phyloP scores from a whole-genome alignment of 2,888 invertebrate species.

The Epinotia brunnichana region DNA sequence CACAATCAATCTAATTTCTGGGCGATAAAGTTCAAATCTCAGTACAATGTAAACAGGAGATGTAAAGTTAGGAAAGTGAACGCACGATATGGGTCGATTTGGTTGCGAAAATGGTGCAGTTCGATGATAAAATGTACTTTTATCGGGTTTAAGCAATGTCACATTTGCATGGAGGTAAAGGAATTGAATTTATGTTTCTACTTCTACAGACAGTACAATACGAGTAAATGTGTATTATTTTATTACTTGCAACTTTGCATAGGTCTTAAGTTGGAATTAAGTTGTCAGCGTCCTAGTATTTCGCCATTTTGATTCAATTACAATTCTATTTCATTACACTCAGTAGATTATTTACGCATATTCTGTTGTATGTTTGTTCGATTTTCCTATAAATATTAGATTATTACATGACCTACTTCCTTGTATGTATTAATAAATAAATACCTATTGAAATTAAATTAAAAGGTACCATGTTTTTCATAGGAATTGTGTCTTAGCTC shows the following conservation, averaged over 20 bases:
- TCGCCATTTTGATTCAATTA: not conserved
- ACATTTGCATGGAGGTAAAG: conserved; percentile 30
- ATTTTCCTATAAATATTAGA: not conserved
- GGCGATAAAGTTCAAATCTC: not conserved
- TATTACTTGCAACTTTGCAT: not conserved
- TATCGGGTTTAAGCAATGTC: conserved; percentile 40
- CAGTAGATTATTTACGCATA: not conserved
- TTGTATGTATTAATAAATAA: not conserved
- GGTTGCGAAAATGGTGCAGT: conserved; percentile 42
- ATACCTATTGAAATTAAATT: too few relatives aligned
- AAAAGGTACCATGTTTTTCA: too few relatives aligned
- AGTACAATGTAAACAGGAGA: not conserved
- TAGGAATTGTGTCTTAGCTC: too few relatives aligned
- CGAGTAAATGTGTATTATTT: not conserved
- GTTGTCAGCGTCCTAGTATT: not conserved
- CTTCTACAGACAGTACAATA: not conserved
- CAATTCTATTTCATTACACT: too few relatives aligned
- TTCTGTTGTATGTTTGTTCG: not conserved
- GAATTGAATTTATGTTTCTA: conserved; percentile 9
- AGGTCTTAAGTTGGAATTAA: not conserved
- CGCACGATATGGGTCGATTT: conserved; percentile 54
- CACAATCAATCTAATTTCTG: not conserved
- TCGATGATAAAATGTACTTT: conserved; percentile 42
- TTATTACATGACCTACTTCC: not conserved
- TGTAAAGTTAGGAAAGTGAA: not conserved